Conservation (phyloP, 2,797 vertebrate species). For the Cheirogaleus major region DNA sequence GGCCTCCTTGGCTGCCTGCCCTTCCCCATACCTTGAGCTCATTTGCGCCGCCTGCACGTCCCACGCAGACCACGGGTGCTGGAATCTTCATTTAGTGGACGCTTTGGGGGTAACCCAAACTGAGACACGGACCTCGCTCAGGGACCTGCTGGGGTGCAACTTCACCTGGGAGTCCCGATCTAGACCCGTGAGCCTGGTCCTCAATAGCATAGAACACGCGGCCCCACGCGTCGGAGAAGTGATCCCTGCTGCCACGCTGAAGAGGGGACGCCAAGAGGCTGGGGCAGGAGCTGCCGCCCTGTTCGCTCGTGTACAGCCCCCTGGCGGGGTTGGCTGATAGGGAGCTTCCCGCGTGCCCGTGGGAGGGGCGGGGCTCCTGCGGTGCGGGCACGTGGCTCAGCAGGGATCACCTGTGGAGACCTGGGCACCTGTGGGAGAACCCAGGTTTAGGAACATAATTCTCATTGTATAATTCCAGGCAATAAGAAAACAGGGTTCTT, state of each 20-base stretch:
- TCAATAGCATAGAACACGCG: fast-evolving
- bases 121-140: background rate
- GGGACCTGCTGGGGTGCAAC: background rate
- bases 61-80: background rate
- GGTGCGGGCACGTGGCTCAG: background rate
- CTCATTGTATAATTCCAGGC: background rate
- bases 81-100: background rate
- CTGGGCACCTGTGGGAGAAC: background rate
- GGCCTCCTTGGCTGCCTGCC: background rate
- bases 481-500: background rate
- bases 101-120: background rate
- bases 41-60: background rate
- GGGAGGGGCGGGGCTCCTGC: background rate
- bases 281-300: background rate
- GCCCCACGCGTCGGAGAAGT: background rate
- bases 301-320: background rate
- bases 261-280: background rate
- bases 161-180: background rate
- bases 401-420: background rate
- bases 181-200: background rate
- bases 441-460: background rate
- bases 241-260: fast-evolving
- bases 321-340: background rate
- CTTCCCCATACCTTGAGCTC: background rate
- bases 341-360: background rate